Conservation (phyloP, 2,113 vertebrate species). For the Alectura lathami region DNA sequence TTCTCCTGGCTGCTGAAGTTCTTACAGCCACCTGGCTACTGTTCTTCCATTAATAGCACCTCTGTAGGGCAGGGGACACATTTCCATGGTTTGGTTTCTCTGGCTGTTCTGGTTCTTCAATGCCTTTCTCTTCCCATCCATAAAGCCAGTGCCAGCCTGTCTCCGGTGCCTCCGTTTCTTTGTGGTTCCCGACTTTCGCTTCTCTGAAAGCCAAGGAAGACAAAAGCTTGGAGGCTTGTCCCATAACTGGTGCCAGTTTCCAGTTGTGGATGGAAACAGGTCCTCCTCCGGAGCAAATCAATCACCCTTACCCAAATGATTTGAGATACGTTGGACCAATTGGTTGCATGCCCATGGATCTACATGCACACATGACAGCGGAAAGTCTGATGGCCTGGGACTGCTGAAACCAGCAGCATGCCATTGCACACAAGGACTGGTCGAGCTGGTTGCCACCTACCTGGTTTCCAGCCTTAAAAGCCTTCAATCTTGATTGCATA, state of each 20-base stretch:
- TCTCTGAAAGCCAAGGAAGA: neutral
- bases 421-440: slow-evolving; percentile 14
- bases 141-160: neutral
- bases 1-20: slow-evolving; percentile 7
- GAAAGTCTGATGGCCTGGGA: neutral
- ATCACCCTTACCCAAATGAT: neutral
- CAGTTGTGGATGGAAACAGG: neutral
- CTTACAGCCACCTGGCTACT: neutral
- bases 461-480: slow-evolving; percentile 40
- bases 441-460: slow-evolving; percentile 56
- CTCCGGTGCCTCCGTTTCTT: neutral
- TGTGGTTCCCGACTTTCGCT: neutral
- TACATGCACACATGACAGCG: neutral
- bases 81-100: slow-evolving; percentile 45
- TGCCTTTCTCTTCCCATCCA: slow-evolving; percentile 30
- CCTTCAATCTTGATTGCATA: slow-evolving; percentile 44
- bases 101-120: slow-evolving; percentile 52
- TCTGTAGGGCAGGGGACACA: neutral
- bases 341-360: neutral
- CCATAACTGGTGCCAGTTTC: neutral
- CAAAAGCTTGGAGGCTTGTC: neutral
- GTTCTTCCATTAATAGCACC: slow-evolving; percentile 6
- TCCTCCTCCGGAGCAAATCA: neutral
- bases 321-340: rapidly evolving
- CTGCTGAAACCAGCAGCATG: slow-evolving; percentile 45